Evolutionary conservation across 2,888 invertebrate genomes (phyloP).

Genomic region (Calliopum simillimum): DNA sequence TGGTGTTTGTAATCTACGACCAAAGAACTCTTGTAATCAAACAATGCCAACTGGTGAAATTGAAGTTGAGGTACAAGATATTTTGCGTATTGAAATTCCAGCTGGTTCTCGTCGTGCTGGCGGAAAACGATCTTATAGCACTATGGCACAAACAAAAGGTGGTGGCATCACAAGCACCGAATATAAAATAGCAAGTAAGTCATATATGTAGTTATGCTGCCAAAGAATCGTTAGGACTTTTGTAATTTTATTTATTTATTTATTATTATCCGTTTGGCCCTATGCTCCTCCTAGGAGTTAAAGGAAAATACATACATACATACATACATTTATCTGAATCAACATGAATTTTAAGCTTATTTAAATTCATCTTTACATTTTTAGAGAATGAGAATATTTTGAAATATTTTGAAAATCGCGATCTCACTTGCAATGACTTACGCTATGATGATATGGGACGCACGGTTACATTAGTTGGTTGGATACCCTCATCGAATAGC

Average conservation of each 20-base stretch:
- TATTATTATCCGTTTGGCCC: no score
- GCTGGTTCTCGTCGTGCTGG: slow-evolving; percentile 56
- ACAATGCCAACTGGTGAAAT: slow-evolving; percentile 67
- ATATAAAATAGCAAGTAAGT: slow-evolving; percentile 66
- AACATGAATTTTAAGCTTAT: no score
- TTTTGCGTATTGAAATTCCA: slow-evolving; percentile 58
- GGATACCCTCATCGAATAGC: slow-evolving; percentile 63
- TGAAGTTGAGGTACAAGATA: slow-evolving; percentile 67
- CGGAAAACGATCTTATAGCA: slow-evolving; percentile 64
- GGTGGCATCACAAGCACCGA: slow-evolving; percentile 67
- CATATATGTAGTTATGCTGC: not conserved
- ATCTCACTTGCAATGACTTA: slow-evolving; percentile 66
- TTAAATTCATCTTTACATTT: no score
- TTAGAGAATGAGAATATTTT: slow-evolving; percentile 63
- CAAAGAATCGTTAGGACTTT: not conserved
- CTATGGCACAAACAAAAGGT: slow-evolving; percentile 58
- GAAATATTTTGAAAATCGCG: slow-evolving; percentile 67
- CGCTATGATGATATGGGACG: slow-evolving; percentile 62
- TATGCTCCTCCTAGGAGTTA: no score
- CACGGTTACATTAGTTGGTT: slow-evolving; percentile 64
- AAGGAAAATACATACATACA: no score
- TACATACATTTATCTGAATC: no score
- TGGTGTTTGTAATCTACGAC: slow-evolving; percentile 63
- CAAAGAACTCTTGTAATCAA: slow-evolving; percentile 63
- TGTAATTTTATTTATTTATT: no score